These are phyloP conservation scores for Embidobia sp. DNA, from an alignment of 2,888 invertebrate species.

Conservation along the genomic window DNA sequence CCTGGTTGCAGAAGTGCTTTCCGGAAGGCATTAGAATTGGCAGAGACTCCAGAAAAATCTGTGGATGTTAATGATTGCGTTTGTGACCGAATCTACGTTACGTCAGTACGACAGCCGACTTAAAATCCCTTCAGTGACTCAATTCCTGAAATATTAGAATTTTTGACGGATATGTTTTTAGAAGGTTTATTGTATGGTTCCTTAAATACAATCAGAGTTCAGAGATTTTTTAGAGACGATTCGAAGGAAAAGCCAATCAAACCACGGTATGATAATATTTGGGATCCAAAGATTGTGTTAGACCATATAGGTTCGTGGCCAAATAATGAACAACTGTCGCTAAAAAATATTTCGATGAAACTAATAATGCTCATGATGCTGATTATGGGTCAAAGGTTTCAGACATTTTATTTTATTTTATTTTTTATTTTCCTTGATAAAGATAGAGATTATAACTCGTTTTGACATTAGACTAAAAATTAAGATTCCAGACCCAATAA, in stretches of 20 bases:
- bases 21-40: slow-evolving; percentile 45
- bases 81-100: slow-evolving; percentile 29
- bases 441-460: slow-evolving; percentile 57
- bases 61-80: slow-evolving; percentile 46
- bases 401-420: slow-evolving; percentile 57
- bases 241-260: slow-evolving; percentile 31
- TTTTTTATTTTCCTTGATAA: slow-evolving; percentile 23
- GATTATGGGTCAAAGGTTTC: slow-evolving; percentile 51
- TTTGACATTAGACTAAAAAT: too few species aligned
- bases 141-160: slow-evolving; percentile 20
- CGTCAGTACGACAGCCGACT: slow-evolving; percentile 44
- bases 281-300: slow-evolving; percentile 53
- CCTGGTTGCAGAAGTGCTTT: slow-evolving; percentile 45
- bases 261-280: slow-evolving; percentile 55
- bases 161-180: slow-evolving; percentile 16
- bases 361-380: slow-evolving; percentile 33
- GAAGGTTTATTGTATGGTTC: slow-evolving; percentile 17
- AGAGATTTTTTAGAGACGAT: slow-evolving; percentile 59
- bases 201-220: slow-evolving; percentile 40
- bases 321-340: slow-evolving; percentile 28
- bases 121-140: slow-evolving; percentile 18
- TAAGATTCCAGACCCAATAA: slow-evolving; percentile 20
- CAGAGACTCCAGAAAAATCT: slow-evolving; percentile 8
- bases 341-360: slow-evolving; percentile 42
- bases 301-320: slow-evolving; percentile 17